Evolutionary conservation across 2,113 vertebrate species (phyloP).

Genomic region (Cyprinus carpio): DNA sequence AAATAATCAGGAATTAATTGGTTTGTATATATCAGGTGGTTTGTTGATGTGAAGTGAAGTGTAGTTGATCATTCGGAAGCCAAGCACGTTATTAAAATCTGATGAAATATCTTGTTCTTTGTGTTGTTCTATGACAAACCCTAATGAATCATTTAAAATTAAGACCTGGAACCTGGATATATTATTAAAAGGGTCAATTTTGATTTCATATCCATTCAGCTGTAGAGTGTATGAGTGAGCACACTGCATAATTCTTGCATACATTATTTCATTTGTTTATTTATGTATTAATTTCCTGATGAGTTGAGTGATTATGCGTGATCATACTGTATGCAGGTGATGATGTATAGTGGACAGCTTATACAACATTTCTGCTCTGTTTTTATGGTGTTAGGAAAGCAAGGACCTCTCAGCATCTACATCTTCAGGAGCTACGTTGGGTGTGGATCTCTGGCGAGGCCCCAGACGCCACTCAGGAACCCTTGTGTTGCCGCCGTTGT

Average conservation of each 20-base stretch:
- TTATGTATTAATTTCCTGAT: not conserved
- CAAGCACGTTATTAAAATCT: not conserved
- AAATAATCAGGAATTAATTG: not conserved
- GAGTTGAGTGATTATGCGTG: not conserved
- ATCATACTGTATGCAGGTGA: not conserved
- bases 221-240: no score
- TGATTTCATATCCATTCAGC: not conserved
- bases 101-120: not conserved
- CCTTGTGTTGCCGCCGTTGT: slow-evolving; percentile 87
- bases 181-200: not conserved
- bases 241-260: not conserved
- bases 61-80: not conserved
- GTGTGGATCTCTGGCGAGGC: slow-evolving; percentile 86
- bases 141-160: not conserved
- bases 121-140: not conserved
- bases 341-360: not conserved
- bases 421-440: slow-evolving; percentile 78
- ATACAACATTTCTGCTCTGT: not conserved
- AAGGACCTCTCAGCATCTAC: slow-evolving; percentile 79
- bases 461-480: slow-evolving; percentile 89
- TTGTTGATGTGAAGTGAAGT: no score
- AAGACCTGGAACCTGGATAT: not conserved
- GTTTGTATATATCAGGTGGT: not conserved
- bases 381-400: slow-evolving; percentile 71
- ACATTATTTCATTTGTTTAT: not conserved